phyloP scores from a whole-genome alignment of 1,140 invertebrate species.

The Ctenoplectra terminalis region DNA sequence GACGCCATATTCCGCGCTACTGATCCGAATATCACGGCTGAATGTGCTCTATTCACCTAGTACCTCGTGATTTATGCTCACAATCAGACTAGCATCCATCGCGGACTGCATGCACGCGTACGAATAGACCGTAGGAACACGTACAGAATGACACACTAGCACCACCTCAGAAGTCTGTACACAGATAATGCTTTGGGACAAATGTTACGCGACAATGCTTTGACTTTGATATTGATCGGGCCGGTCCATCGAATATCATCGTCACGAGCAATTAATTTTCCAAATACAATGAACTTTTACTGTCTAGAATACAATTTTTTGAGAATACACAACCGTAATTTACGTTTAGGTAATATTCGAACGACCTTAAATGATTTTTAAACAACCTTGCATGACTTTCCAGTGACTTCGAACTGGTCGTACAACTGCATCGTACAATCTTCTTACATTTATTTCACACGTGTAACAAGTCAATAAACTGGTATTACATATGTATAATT shows the following conservation, averaged over 20 bases:
- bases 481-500: background rate
- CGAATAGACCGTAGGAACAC: slow-evolving; percentile 17
- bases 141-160: background rate
- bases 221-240: slow-evolving; percentile 28
- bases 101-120: slow-evolving; percentile 12
- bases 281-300: background rate
- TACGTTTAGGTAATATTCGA: background rate
- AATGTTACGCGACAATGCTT: slow-evolving; percentile 13
- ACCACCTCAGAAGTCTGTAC: slow-evolving; percentile 10
- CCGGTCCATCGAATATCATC: background rate
- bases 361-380: too few relatives aligned
- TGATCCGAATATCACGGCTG: slow-evolving; percentile 45
- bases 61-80: slow-evolving; percentile 61
- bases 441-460: background rate
- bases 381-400: too few relatives aligned
- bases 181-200: background rate
- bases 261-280: background rate
- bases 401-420: too few relatives aligned
- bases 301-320: too few relatives aligned
- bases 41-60: slow-evolving; percentile 45
- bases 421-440: background rate
- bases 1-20: slow-evolving; percentile 30
- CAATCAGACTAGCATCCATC: slow-evolving; percentile 42
- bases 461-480: background rate
- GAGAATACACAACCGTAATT: background rate